Evolutionary conservation across 2,888 invertebrate species (phyloP).

Genomic region (Drosophila robusta): DNA sequence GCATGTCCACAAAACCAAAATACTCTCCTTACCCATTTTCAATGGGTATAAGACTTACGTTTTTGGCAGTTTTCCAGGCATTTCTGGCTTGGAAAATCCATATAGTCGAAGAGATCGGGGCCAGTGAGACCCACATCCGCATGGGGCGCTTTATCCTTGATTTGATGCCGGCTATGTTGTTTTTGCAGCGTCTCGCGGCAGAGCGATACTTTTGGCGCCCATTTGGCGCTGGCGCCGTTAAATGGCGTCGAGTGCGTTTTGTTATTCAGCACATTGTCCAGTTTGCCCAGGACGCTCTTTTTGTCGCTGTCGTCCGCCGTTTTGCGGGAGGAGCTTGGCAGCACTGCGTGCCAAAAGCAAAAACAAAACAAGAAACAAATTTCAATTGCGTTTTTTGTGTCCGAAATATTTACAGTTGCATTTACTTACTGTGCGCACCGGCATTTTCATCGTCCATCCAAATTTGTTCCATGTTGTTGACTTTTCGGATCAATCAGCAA

Average conservation of each 20-base stretch:
- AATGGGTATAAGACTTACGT: slow-evolving; percentile 24
- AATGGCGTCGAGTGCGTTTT: slow-evolving; percentile 27
- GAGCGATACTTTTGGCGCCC: slow-evolving; percentile 43
- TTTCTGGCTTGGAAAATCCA: slow-evolving; percentile 43
- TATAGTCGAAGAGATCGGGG: slow-evolving; percentile 38
- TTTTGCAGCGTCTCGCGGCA: slow-evolving; percentile 51
- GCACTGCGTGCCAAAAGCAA: slow-evolving; percentile 18
- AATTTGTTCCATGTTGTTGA: slow-evolving; percentile 37
- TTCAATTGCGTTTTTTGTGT: not conserved
- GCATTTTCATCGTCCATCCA: slow-evolving; percentile 48
- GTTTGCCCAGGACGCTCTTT: slow-evolving; percentile 36
- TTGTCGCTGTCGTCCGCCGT: slow-evolving; percentile 13
- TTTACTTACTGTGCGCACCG: slow-evolving; percentile 33
- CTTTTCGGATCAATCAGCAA: not conserved
- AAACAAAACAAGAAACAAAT: not conserved
- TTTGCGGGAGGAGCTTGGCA: slow-evolving; percentile 35
- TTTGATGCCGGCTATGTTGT: slow-evolving; percentile 15
- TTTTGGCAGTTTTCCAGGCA: slow-evolving; percentile 40
- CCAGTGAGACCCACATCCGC: not conserved
- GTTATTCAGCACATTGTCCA: slow-evolving; percentile 41
- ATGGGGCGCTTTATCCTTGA: not conserved
- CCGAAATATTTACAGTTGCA: not conserved
- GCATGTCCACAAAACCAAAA: too few relatives aligned
- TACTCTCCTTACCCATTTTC: too few relatives aligned
- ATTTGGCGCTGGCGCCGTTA: slow-evolving; percentile 11